Evolutionary conservation across 2,888 invertebrate species (phyloP).

Genomic region (Apamea anceps): DNA sequence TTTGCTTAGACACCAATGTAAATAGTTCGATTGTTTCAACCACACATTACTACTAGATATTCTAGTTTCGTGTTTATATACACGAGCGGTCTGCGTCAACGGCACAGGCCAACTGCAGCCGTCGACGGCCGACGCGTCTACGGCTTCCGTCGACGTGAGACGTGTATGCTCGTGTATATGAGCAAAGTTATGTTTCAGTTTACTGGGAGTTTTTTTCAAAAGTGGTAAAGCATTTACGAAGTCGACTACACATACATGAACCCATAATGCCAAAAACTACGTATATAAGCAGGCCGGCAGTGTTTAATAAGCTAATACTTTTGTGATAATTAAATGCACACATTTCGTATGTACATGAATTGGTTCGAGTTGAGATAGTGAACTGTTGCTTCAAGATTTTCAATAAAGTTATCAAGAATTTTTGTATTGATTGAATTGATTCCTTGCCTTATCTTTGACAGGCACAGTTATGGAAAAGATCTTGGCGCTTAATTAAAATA

Average conservation of each 20-base stretch:
- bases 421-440: not conserved
- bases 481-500: too few relatives aligned
- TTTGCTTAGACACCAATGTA: not conserved
- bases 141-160: too few relatives aligned
- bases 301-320: not conserved
- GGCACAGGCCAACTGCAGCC: not conserved
- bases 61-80: not conserved
- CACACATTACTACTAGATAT: not conserved
- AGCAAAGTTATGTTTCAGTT: not conserved
- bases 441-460: not conserved
- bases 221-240: not conserved
- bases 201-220: not conserved
- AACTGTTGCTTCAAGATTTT: not conserved
- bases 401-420: conserved; percentile 4
- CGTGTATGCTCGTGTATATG: not conserved
- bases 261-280: not conserved
- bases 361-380: not conserved
- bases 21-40: not conserved
- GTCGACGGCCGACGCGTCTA: not conserved
- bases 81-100: not conserved
- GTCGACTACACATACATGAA: not conserved
- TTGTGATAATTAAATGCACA: not conserved
- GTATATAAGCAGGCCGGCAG: not conserved
- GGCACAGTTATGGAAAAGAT: not conserved
- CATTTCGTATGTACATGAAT: too few relatives aligned